A percentile compares a stretch with the other conserved stretches of the same genome.
phyloP scores from a whole-genome alignment of 23 tunicate species.

The Botrylloides violaceus region DNA sequence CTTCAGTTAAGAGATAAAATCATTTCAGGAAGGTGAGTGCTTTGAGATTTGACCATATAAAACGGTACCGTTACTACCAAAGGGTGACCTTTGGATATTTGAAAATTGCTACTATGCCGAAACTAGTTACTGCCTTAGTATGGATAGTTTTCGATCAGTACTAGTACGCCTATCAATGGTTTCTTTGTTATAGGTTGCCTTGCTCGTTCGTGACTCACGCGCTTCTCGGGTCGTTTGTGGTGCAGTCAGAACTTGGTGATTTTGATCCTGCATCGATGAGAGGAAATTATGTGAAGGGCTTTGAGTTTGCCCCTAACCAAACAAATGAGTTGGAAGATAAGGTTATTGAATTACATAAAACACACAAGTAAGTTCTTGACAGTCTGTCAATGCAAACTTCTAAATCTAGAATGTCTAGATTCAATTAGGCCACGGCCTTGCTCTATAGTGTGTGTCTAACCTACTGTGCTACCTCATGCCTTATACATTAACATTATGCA shows the following conservation, averaged over 20 bases:
- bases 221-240: conserved; percentile 85
- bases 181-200: conserved; percentile 42
- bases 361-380: conserved; percentile 20
- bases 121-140: neutral
- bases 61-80: neutral
- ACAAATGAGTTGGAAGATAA: conserved; percentile 44
- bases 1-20: conserved; percentile 86
- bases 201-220: conserved; percentile 90
- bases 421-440: no score
- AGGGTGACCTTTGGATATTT: neutral
- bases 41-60: neutral
- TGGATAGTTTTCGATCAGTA: neutral
- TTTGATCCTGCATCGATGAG: conserved; percentile 56
- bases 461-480: no score
- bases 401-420: no score
- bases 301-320: conserved; percentile 89
- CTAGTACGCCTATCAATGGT: neutral
- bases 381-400: no score
- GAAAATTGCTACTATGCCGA: neutral
- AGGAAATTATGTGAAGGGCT: conserved; percentile 63
- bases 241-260: conserved; percentile 95
- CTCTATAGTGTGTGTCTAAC: no score
- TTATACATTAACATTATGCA: no score
- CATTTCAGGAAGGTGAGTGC: conserved; percentile 68
- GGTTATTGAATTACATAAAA: conserved; percentile 71